Percentiles rank a stretch among this genome's conserved stretches.
Evolutionary conservation across 2,797 vertebrate species (phyloP).

Genomic region (Hafferia zeledoni): DNA sequence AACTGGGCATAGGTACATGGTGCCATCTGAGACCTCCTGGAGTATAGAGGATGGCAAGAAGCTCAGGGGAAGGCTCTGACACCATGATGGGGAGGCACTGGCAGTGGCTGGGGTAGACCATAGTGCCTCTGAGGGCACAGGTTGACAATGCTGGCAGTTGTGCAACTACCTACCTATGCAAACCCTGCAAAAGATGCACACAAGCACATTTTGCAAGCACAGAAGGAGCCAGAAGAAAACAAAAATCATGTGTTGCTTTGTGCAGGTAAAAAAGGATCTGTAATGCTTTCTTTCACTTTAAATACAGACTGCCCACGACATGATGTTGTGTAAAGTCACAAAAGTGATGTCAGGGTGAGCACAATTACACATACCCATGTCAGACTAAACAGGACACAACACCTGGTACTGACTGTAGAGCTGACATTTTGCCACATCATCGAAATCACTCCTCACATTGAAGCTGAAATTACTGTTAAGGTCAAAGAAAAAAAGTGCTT

Average conservation of each 20-base stretch:
- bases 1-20: not conserved
- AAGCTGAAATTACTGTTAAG: rapidly evolving
- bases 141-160: not conserved
- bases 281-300: not conserved
- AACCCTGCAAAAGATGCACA: not conserved
- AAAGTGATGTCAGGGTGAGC: not conserved
- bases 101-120: not conserved
- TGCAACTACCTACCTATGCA: not conserved
- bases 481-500: not conserved
- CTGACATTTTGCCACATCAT: not conserved
- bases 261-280: not conserved
- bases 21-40: not conserved
- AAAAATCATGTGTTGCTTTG: not conserved
- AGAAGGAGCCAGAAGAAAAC: not conserved
- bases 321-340: not conserved
- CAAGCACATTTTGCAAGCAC: not conserved
- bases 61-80: not conserved
- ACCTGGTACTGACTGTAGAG: not conserved
- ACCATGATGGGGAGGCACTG: not conserved
- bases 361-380: not conserved
- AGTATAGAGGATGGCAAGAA: rapidly evolving
- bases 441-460: not conserved
- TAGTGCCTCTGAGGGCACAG: not conserved
- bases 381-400: rapidly evolving
- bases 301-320: not conserved